These are phyloP conservation scores for Eueremaeus valkanovi DNA, from an alignment of 2,888 invertebrate species.

Conservation along the genomic window DNA sequence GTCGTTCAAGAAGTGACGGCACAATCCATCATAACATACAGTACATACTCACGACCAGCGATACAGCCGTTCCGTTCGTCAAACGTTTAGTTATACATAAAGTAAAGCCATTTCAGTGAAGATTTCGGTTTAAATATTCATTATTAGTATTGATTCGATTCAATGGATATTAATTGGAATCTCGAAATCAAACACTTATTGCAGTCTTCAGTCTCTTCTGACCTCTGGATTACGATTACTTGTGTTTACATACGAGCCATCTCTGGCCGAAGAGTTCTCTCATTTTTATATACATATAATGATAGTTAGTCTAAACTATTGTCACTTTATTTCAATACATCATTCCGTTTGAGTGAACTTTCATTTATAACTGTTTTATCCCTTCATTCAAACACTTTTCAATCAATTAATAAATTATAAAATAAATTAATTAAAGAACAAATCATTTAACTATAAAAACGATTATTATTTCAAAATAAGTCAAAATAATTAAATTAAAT, in stretches of 20 bases:
- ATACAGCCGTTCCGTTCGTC: background rate
- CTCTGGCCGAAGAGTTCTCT: too few species aligned
- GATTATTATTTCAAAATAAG: too few species aligned
- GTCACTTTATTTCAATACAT: background rate
- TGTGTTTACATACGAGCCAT: too few species aligned
- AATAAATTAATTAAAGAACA: too few species aligned
- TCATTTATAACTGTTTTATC: background rate
- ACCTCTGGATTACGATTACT: background rate
- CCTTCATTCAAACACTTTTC: background rate
- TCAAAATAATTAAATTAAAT: too few species aligned
- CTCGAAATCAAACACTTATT: background rate
- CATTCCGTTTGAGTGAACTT: too few species aligned
- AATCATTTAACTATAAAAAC: too few species aligned
- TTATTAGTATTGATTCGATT: background rate
- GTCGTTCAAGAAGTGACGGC: conserved; percentile 49
- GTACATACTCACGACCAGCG: background rate
- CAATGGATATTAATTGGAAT: background rate
- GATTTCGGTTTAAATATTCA: background rate
- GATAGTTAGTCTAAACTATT: background rate
- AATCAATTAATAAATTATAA: background rate
- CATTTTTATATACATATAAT: too few species aligned
- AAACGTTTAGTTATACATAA: background rate
- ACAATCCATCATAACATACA: background rate
- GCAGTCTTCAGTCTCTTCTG: background rate
- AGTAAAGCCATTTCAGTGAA: background rate